Conservation (phyloP, 2,888 invertebrate genomes). For the Drosophila mimetica region DNA sequence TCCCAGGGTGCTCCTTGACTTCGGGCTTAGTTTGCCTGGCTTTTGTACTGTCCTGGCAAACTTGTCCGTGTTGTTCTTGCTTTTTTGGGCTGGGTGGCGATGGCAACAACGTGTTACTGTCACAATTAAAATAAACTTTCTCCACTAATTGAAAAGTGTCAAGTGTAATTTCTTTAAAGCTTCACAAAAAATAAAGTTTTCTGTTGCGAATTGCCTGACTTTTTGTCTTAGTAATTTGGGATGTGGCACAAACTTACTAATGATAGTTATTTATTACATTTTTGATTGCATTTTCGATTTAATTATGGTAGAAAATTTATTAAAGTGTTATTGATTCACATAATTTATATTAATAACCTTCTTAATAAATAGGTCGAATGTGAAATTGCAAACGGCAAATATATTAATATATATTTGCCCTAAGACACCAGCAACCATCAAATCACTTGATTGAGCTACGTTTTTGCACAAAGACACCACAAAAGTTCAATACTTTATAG, state of each 20-base stretch:
- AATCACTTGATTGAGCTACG: too few species aligned
- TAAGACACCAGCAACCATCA: too few species aligned
- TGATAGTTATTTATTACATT: too few species aligned
- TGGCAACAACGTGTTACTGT: slow-evolving; percentile 73
- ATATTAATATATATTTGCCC: too few species aligned
- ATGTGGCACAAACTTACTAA: too few species aligned
- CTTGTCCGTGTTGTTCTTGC: slow-evolving; percentile 41
- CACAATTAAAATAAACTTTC: slow-evolving; percentile 81
- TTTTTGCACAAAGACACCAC: neutral
- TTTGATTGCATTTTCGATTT: too few species aligned
- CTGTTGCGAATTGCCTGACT: slow-evolving; percentile 1
- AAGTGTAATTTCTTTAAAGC: slow-evolving; percentile 75
- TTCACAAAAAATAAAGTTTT: slow-evolving; percentile 50
- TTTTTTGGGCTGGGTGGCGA: slow-evolving; percentile 26
- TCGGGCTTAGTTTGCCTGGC: slow-evolving; percentile 25
- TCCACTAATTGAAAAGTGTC: slow-evolving; percentile 79
- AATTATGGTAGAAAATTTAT: too few species aligned
- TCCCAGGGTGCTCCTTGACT: slow-evolving; percentile 39
- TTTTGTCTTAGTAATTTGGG: neutral
- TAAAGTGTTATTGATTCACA: too few species aligned
- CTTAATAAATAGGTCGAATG: too few species aligned
- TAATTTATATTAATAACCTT: too few species aligned
- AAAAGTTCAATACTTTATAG: neutral
- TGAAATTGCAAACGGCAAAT: too few species aligned
- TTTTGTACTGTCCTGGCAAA: slow-evolving; percentile 57